phyloP scores from a whole-genome alignment of 2,797 vertebrate species.

The Esox lucius region DNA sequence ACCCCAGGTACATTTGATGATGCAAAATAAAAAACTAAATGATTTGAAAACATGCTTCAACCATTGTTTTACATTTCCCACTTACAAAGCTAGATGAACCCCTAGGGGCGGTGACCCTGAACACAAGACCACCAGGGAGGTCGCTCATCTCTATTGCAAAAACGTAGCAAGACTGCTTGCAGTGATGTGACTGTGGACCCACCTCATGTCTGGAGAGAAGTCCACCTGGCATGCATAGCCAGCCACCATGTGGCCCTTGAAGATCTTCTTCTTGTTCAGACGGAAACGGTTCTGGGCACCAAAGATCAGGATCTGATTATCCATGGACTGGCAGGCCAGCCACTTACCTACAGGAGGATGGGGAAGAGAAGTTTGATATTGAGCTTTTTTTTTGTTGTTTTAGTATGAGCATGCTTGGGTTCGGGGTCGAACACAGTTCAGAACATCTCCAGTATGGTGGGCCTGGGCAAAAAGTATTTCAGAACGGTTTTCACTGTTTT shows the following conservation, averaged over 20 bases:
- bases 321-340: constrained; percentile 98
- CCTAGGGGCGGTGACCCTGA: background rate
- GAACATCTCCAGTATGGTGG: background rate
- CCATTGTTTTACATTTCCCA: background rate
- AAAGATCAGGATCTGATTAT: constrained; percentile 99
- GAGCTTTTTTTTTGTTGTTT: background rate
- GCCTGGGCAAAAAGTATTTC: background rate
- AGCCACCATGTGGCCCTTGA: constrained; percentile 99
- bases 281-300: constrained; percentile 98
- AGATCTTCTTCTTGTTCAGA: constrained; percentile 99
- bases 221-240: constrained; percentile 98
- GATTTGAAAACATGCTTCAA: background rate
- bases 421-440: background rate
- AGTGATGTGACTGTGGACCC: constrained; percentile 25
- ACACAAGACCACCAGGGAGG: background rate
- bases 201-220: constrained; percentile 99
- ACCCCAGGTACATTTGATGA: background rate
- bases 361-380: background rate
- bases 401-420: background rate
- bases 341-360: constrained; percentile 84
- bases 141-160: background rate
- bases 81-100: background rate
- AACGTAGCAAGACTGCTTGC: background rate
- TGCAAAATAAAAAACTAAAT: background rate
- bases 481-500: background rate